Evolutionary conservation across 2,888 invertebrate genomes (phyloP).

Genomic region (Leptinotarsa peninsularis): DNA sequence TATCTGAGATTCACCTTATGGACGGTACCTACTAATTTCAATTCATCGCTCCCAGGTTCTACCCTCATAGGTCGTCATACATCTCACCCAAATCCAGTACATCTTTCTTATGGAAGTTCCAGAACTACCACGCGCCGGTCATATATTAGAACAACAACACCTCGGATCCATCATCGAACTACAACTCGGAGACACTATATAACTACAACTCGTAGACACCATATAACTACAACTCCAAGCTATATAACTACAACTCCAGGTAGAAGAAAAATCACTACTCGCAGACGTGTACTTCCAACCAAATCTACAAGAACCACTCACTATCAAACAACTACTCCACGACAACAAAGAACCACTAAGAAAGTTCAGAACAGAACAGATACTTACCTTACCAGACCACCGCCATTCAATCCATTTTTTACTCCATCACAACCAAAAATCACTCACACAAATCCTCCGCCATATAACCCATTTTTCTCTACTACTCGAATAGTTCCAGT

Average conservation of each 20-base stretch:
- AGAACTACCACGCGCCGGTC: background rate
- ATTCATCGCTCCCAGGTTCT: background rate
- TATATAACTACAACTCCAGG: constrained; percentile 18
- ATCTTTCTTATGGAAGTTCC: background rate
- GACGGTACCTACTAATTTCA: no score
- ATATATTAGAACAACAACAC: background rate
- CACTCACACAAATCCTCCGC: constrained; percentile 13
- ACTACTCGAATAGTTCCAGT: background rate
- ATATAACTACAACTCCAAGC: constrained; percentile 3
- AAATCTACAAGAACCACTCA: no score
- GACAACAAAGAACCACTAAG: constrained; percentile 9
- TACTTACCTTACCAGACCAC: constrained; percentile 3
- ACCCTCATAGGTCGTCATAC: background rate
- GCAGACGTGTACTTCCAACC: background rate
- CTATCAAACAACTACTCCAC: constrained; percentile 12
- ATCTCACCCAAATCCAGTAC: constrained; percentile 6
- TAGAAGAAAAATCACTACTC: constrained; percentile 20
- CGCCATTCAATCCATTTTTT: constrained; percentile 21
- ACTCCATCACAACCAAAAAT: background rate
- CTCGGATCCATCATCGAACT: background rate
- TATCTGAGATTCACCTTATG: no score
- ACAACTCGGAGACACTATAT: background rate
- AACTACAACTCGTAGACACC: background rate
- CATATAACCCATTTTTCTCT: constrained; percentile 30
- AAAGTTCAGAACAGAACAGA: constrained; percentile 2